Base-by-base conservation (phyloP, 2,113 vertebrate species). In the Barnardius zonarius region DNA sequence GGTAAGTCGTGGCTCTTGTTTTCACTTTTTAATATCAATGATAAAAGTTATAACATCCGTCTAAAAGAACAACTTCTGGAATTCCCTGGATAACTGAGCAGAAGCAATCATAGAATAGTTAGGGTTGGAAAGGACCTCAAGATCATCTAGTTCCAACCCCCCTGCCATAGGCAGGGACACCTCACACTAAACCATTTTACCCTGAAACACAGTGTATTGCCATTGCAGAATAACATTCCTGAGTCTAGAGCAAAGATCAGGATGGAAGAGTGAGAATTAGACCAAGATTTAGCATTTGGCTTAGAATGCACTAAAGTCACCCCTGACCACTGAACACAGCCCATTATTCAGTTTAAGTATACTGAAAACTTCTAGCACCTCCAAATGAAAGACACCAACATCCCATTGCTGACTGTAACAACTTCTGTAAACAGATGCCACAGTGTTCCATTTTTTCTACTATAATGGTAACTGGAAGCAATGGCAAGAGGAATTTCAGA, bases 1-100 rank as follows among this genome's bases (percentile, higher is more conserved):
- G 99, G 99, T 99, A 98, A 98, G 99, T 94, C 48, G 64, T 1
- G 4, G 33, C 31, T 68, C 74, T 66, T 81, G 13, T 61, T 83
- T 92, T 76, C 19, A 24, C 82, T 64, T 87, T 82, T 88, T 78
- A 55, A 28, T 82, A 54, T 54, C 24, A 63, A 7, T 37, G 44
- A 16, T 55, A 76, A 86, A 79, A 28, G 17, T 61, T 63, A 48
- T 84, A 84, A 62, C 48, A 16, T 35, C 48, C 37, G 10, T 41
- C 30, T 64, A 51, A 67, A 88, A 19, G 35, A 78, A 67, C 39
- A 76, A 46, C 37, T 67, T 66, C 49, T 59, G 74, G 25, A 68
- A 74, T 86, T 84, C 73, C n/a, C 35, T 51, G 52, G 44, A 55
- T 69, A 52, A 81, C 43, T 8, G 37, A 37, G 49, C 82, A 52